These are phyloP conservation scores for Pionites leucogaster DNA, from an alignment of 2,113 vertebrate species.

Conservation along the genomic window DNA sequence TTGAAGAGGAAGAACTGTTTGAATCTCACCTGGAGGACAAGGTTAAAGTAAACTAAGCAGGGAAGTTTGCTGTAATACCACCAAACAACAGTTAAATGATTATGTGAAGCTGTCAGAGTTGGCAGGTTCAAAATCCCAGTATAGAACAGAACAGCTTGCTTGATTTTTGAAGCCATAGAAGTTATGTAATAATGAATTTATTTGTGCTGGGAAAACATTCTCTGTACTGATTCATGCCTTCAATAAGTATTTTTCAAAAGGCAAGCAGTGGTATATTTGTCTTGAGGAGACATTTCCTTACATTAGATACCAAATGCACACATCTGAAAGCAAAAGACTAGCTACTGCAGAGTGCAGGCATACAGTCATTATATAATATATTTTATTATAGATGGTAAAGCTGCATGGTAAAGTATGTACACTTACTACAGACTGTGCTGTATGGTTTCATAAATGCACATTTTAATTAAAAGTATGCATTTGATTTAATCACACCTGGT, in stretches of 20 bases:
- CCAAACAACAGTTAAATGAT: neutral
- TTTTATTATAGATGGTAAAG: neutral
- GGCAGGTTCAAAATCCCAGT: slow-evolving; percentile 12
- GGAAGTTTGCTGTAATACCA: neutral
- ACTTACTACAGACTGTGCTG: neutral
- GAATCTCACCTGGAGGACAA: neutral
- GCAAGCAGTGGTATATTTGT: neutral
- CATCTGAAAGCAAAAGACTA: neutral
- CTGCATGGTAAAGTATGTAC: neutral
- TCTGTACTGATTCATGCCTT: neutral
- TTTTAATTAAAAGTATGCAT: neutral
- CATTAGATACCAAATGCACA: neutral
- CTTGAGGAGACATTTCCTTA: neutral
- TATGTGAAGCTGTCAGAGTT: slow-evolving; percentile 3
- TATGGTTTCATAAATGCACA: neutral
- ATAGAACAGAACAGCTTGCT: slow-evolving; percentile 7
- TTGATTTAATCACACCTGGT: neutral
- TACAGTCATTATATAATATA: neutral
- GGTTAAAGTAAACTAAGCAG: neutral
- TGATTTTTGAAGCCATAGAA: slow-evolving; percentile 2
- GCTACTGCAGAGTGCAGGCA: neutral
- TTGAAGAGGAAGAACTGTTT: neutral
- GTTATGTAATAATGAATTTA: neutral
- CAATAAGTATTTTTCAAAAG: neutral
- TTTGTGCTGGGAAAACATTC: slow-evolving; percentile 7